Conservation (phyloP, 2,888 invertebrate genomes). For the Lamellibrachia columna region DNA sequence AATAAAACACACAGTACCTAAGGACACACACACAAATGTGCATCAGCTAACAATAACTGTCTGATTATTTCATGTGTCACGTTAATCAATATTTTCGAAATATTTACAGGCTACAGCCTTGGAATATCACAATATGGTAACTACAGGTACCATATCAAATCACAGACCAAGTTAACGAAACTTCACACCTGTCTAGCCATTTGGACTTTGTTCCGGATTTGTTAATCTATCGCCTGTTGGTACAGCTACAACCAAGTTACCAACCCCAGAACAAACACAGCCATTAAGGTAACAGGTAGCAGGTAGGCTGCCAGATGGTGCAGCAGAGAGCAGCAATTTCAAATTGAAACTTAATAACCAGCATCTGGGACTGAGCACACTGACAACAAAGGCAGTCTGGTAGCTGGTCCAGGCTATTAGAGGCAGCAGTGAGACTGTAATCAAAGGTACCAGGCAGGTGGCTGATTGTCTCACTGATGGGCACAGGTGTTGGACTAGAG, state of each 20-base stretch:
- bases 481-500: neutral
- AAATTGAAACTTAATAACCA: constrained; percentile 9
- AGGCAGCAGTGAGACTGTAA: neutral
- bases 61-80: neutral
- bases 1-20: neutral
- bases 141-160: neutral
- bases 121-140: neutral
- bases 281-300: neutral
- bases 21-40: neutral
- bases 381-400: neutral
- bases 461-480: neutral
- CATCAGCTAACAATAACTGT: neutral
- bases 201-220: neutral
- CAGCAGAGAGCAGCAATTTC: neutral
- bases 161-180: neutral
- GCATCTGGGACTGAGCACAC: neutral
- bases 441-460: neutral
- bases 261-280: neutral
- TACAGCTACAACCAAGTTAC: neutral
- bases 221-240: constrained; percentile 3
- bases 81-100: no score
- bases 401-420: neutral
- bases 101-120: neutral
- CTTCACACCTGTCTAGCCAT: neutral
- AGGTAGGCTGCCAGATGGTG: neutral